Evolutionary conservation across 2,113 vertebrate species (phyloP).

Genomic region (Mystacornis crossleyi): DNA sequence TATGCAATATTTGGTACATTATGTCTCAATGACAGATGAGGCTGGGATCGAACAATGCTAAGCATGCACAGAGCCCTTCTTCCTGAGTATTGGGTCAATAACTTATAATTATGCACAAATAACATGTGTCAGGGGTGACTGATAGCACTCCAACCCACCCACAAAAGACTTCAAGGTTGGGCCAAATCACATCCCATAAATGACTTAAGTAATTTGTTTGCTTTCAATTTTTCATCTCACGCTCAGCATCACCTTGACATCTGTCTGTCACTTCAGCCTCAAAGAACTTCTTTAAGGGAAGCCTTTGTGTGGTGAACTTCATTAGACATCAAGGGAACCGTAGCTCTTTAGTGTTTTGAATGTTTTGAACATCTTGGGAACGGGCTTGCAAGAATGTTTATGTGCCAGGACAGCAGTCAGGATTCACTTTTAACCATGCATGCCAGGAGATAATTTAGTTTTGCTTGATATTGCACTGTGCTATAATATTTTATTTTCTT

Average conservation of each 20-base stretch:
- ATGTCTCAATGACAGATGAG: background rate
- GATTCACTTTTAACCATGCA: background rate
- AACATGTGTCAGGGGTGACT: background rate
- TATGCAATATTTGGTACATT: background rate
- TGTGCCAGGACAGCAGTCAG: background rate
- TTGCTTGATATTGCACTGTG: background rate
- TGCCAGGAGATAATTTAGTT: background rate
- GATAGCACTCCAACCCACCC: background rate
- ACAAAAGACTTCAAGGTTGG: background rate
- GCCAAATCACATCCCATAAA: background rate
- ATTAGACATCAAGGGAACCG: background rate
- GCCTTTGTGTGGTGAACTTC: background rate
- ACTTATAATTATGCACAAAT: background rate
- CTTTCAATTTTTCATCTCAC: background rate
- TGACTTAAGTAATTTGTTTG: background rate
- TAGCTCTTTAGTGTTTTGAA: background rate
- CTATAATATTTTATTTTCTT: background rate
- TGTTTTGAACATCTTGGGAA: background rate
- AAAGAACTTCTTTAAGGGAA: background rate
- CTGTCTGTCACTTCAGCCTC: slow-evolving; percentile 8
- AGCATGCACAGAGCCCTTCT: background rate
- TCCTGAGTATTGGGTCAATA: background rate
- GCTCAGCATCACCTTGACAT: background rate
- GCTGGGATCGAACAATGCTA: background rate
- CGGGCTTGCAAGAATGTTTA: fast-evolving